A percentile compares a stretch with the other conserved stretches of the same genome.
phyloP scores from a whole-genome alignment of 64 coral and sea anemone genomes.

The Trachythela sp. region DNA sequence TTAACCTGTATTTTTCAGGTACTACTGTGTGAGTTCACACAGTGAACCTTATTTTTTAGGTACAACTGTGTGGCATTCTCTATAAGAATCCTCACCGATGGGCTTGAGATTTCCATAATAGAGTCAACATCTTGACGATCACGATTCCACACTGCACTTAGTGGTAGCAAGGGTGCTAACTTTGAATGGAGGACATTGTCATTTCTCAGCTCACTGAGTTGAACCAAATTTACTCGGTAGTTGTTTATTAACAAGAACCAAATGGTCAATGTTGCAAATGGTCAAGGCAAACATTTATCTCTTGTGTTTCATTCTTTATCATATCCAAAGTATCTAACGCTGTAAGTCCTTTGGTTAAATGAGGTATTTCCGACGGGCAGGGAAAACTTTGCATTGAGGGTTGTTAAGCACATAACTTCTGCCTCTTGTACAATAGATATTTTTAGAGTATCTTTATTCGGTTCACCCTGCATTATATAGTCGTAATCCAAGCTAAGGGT shows the following conservation, averaged over 20 bases:
- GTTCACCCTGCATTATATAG: conserved; percentile 45
- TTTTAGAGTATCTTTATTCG: conserved; percentile 60
- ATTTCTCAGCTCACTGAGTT: conserved; percentile 36
- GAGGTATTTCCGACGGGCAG: conserved; percentile 60
- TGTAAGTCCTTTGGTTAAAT: conserved; percentile 54
- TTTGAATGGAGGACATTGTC: background rate
- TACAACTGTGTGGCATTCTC: too few species aligned
- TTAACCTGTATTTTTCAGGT: conserved; percentile 25
- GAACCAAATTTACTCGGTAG: conserved; percentile 37
- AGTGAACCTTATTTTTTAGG: background rate
- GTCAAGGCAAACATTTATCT: conserved; percentile 57
- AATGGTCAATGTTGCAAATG: conserved; percentile 56
- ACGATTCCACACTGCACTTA: conserved; percentile 35
- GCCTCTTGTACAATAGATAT: conserved; percentile 37
- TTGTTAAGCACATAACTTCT: conserved; percentile 47
- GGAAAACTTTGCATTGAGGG: conserved; percentile 58
- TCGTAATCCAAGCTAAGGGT: conserved; percentile 57
- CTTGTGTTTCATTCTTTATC: conserved; percentile 54
- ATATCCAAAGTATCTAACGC: conserved; percentile 59
- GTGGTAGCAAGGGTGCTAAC: background rate
- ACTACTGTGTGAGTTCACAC: background rate
- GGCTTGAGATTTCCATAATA: conserved; percentile 38
- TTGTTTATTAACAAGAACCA: conserved; percentile 30
- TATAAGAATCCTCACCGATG: background rate
- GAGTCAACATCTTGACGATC: conserved; percentile 49